Evolutionary conservation across 2,888 invertebrate genomes (phyloP).

Genomic region (Pandemis heparana): DNA sequence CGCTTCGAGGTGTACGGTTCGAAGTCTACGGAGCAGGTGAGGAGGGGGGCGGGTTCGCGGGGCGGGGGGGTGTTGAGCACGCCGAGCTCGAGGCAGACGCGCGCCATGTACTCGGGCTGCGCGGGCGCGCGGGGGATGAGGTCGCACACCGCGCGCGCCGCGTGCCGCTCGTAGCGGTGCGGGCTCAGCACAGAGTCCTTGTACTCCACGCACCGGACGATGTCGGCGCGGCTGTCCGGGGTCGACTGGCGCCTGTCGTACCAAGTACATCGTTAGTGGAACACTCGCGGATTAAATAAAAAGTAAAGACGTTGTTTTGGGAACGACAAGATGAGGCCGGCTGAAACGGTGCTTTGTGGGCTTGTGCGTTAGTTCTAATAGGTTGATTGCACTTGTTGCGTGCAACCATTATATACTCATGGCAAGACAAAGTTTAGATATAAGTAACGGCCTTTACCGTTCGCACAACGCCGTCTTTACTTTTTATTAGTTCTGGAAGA

Average conservation of each 20-base stretch:
- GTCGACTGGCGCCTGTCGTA: constrained; percentile 64
- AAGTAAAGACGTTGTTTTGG: background rate
- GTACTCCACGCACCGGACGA: constrained; percentile 80
- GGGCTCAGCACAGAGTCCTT: constrained; percentile 65
- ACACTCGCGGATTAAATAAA: background rate
- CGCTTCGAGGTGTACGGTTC: constrained; percentile 67
- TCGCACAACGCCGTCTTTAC: too few species aligned
- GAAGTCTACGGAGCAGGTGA: constrained; percentile 71
- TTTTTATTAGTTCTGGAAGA: too few species aligned
- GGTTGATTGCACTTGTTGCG: too few species aligned
- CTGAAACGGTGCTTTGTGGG: too few species aligned
- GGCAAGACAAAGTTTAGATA: too few species aligned
- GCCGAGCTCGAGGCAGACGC: constrained; percentile 86
- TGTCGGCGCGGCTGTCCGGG: constrained; percentile 77
- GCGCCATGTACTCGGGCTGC: constrained; percentile 70
- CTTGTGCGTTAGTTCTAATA: too few species aligned
- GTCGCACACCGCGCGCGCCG: constrained; percentile 72
- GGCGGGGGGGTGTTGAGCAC: constrained; percentile 62
- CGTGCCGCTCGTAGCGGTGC: constrained; percentile 58
- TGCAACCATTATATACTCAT: too few species aligned
- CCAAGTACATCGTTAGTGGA: background rate
- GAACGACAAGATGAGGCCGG: too few species aligned
- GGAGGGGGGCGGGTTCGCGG: constrained; percentile 58
- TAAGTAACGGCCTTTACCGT: too few species aligned
- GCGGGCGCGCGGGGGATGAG: constrained; percentile 65